Evolutionary conservation across 2,113 vertebrate species (phyloP).

Genomic region (Callionymus lyra): DNA sequence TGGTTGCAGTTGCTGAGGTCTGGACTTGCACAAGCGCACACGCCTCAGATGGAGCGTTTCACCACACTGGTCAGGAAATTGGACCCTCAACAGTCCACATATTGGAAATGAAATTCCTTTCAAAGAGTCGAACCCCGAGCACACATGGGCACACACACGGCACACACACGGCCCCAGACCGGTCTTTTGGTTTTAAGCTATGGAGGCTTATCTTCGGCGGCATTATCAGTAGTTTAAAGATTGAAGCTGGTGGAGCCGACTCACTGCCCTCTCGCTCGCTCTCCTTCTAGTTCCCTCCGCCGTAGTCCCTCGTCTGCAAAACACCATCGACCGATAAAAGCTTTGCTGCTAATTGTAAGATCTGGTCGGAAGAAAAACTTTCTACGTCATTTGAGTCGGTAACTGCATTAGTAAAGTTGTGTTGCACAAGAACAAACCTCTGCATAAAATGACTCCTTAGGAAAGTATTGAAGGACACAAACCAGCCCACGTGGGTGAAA

Average conservation of each 20-base stretch:
- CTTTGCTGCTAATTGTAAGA: slow-evolving; percentile 33
- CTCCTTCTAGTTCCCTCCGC: not conserved
- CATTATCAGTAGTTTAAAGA: slow-evolving; percentile 30
- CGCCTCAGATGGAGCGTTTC: slow-evolving; percentile 8
- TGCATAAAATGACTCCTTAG: too few relatives aligned
- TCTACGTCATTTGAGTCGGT: too few relatives aligned
- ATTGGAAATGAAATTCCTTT: slow-evolving; percentile 44
- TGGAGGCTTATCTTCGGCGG: slow-evolving; percentile 18
- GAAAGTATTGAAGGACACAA: too few relatives aligned
- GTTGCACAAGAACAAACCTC: too few relatives aligned
- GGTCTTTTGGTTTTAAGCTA: slow-evolving; percentile 21
- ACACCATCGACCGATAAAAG: slow-evolving; percentile 38
- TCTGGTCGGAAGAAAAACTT: too few relatives aligned
- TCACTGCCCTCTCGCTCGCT: slow-evolving; percentile 1
- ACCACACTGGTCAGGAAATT: slow-evolving; percentile 40
- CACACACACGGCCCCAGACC: not conserved
- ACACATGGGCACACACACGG: slow-evolving; percentile 1
- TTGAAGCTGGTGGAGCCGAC: slow-evolving; percentile 5
- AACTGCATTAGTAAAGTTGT: too few relatives aligned
- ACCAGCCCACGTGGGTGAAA: too few relatives aligned
- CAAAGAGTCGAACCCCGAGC: slow-evolving; percentile 15
- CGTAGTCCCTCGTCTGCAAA: slow-evolving; percentile 14
- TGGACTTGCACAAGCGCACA: slow-evolving; percentile 8
- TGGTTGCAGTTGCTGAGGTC: slow-evolving; percentile 27
- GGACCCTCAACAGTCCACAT: slow-evolving; percentile 38